Evolutionary conservation across 2,888 invertebrate genomes (phyloP).

Genomic region (Pasiphila rectangulata): DNA sequence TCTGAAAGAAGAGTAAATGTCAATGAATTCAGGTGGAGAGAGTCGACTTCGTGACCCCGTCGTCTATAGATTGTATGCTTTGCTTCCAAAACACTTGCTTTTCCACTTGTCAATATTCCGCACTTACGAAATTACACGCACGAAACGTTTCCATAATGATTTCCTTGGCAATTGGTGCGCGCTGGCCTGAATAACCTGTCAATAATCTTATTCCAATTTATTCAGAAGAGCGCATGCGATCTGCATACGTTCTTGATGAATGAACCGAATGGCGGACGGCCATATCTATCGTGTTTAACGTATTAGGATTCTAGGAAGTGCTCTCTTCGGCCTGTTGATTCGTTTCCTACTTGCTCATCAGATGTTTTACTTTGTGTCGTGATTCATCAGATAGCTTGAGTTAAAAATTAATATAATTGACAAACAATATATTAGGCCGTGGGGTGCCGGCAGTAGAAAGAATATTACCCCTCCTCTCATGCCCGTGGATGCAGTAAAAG

Average conservation of each 20-base stretch:
- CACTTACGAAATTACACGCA: slow-evolving; percentile 5
- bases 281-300: not conserved
- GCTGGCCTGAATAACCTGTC: slow-evolving; percentile 8
- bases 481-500: too few species aligned
- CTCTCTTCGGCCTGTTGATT: not conserved
- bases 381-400: too few species aligned
- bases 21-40: too few species aligned
- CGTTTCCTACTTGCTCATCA: not conserved
- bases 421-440: too few species aligned
- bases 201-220: slow-evolving; percentile 7
- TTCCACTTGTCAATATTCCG: not conserved
- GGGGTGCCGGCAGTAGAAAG: too few species aligned
- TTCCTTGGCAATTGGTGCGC: slow-evolving; percentile 12
- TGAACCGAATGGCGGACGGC: not conserved
- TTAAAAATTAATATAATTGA: too few species aligned
- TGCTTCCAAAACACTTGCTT: too few species aligned
- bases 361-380: slow-evolving; percentile 1
- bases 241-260: not conserved
- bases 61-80: too few species aligned
- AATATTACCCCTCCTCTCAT: too few species aligned
- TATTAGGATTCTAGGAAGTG: slow-evolving; percentile 4
- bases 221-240: slow-evolving; percentile 3
- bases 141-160: slow-evolving; percentile 5
- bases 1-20: too few species aligned
- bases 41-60: too few species aligned